phyloP scores from a whole-genome alignment of 2,888 invertebrate genomes.

The Frankliniella intonsa region DNA sequence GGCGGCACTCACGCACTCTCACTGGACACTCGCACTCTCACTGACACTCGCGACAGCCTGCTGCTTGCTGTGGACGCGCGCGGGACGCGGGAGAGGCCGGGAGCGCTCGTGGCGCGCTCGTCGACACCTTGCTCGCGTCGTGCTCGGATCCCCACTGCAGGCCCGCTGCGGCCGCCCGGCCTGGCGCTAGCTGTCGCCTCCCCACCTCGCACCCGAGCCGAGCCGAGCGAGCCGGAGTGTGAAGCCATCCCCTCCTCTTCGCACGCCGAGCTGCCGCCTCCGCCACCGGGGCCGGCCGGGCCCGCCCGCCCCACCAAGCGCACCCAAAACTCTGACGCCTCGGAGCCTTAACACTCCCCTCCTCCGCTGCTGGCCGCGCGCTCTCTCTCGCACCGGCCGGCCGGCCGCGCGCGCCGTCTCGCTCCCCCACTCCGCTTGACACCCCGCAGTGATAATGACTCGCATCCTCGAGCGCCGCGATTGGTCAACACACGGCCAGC shows the following conservation, averaged over 20 bases:
- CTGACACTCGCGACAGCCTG: background rate
- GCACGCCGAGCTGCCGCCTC: conserved; percentile 23
- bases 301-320: conserved; percentile 4
- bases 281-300: conserved; percentile 3
- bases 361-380: background rate
- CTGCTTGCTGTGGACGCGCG: background rate
- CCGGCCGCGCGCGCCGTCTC: background rate
- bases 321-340: conserved; percentile 16
- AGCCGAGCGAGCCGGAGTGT: conserved; percentile 10
- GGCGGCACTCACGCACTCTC: background rate
- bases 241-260: conserved; percentile 25
- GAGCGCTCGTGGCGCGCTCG: background rate
- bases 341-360: conserved; percentile 12
- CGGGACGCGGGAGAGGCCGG: background rate
- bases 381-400: background rate
- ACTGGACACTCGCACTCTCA: background rate
- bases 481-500: conserved; percentile 24
- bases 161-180: background rate
- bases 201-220: conserved; percentile 10
- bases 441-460: conserved; percentile 24
- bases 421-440: conserved; percentile 5
- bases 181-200: conserved; percentile 16
- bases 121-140: conserved; percentile 7
- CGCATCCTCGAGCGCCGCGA: conserved; percentile 18
- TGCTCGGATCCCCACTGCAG: conserved; percentile 18